Conservation (phyloP, 2,797 vertebrate species). For the Karalla daura region DNA sequence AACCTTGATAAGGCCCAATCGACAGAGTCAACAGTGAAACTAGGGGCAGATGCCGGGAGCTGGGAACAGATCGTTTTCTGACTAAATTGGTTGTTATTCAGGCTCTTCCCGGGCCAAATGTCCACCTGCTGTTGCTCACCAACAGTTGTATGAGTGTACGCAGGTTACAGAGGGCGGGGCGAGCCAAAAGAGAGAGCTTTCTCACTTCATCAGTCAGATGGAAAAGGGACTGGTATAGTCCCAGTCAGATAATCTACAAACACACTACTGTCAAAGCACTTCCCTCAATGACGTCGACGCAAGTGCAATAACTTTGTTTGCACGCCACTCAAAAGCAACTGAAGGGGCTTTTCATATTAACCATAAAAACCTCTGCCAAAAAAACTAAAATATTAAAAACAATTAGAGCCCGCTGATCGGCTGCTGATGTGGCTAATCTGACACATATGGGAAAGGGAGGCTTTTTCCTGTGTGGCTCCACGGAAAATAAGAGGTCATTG, state of each 20-base stretch:
- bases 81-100: neutral
- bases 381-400: neutral
- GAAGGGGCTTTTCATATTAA: too few relatives aligned
- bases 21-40: slow-evolving; percentile 69
- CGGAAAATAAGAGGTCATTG: slow-evolving; percentile 14
- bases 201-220: slow-evolving; percentile 17
- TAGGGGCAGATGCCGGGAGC: slow-evolving; percentile 37
- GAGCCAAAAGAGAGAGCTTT: slow-evolving; percentile 39
- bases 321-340: neutral
- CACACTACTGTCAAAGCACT: neutral
- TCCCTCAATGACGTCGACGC: neutral
- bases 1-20: slow-evolving; percentile 65
- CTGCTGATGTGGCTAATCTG: neutral
- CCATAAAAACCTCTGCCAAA: neutral
- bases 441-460: neutral
- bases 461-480: neutral
- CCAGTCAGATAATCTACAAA: slow-evolving; percentile 10
- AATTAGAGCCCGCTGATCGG: neutral
- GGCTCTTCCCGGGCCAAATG: slow-evolving; percentile 13
- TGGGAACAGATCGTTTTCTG: slow-evolving; percentile 17
- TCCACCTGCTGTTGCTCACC: neutral
- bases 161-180: neutral
- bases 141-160: neutral
- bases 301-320: too few relatives aligned
- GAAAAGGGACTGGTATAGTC: slow-evolving; percentile 27